Evolutionary conservation across 2,888 invertebrate genomes (phyloP).

Genomic region (Smittia sp.): DNA sequence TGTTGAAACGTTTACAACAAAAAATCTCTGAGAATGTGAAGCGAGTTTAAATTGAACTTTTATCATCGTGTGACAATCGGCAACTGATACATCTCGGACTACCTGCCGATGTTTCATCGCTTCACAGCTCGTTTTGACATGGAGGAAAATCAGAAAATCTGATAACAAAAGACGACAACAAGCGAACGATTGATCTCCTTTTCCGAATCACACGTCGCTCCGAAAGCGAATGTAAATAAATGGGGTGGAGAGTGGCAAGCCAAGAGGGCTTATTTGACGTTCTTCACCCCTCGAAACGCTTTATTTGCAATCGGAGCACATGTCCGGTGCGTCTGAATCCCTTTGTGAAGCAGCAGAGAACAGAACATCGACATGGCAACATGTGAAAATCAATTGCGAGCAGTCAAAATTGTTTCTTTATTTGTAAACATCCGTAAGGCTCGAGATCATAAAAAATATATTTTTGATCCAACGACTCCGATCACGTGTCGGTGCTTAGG

Average conservation of each 20-base stretch:
- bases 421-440: constrained; percentile 33
- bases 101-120: constrained; percentile 36
- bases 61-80: constrained; percentile 39
- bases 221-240: constrained; percentile 35
- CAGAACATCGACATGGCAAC: constrained; percentile 31
- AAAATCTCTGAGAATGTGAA: not conserved
- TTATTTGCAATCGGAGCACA: constrained; percentile 38
- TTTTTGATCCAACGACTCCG: constrained; percentile 4
- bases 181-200: constrained; percentile 17
- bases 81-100: constrained; percentile 33
- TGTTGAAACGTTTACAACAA: not conserved
- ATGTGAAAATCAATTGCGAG: constrained; percentile 37
- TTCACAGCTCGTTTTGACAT: not conserved
- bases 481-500: constrained; percentile 39
- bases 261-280: constrained; percentile 22
- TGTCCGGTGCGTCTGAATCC: constrained; percentile 21
- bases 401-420: not conserved
- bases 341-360: not conserved
- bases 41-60: not conserved
- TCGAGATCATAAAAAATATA: constrained; percentile 21
- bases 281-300: not conserved
- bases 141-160: constrained; percentile 13
- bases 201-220: constrained; percentile 4
- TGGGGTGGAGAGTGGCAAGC: constrained; percentile 29
- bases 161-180: constrained; percentile 31